phyloP scores from a whole-genome alignment of 2,113 vertebrate species.

The Eolophus roseicapilla region DNA sequence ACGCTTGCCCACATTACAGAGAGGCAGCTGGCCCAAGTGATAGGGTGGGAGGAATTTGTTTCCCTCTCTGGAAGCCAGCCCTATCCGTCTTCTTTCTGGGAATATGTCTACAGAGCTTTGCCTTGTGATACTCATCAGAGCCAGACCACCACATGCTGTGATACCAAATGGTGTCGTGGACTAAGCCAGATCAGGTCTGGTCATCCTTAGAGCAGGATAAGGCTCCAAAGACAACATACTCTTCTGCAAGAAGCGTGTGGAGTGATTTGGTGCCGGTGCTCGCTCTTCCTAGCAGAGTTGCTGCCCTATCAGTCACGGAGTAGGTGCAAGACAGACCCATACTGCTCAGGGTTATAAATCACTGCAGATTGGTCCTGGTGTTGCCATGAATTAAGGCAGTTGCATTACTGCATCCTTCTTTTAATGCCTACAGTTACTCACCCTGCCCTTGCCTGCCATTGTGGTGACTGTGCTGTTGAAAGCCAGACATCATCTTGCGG shows the following conservation, averaged over 20 bases:
- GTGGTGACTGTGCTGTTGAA: neutral
- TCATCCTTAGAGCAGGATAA: neutral
- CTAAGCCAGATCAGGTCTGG: constrained; percentile 11
- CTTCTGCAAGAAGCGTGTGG: neutral
- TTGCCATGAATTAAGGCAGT: neutral
- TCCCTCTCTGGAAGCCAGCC: neutral
- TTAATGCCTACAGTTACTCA: neutral
- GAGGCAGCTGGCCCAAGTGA: neutral
- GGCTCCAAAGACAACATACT: neutral
- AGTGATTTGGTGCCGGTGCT: neutral
- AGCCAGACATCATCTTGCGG: neutral
- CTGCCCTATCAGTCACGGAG: neutral
- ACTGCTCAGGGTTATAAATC: neutral
- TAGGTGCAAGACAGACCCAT: neutral
- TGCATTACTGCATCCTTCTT: neutral
- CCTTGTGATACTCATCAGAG: neutral
- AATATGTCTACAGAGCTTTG: neutral
- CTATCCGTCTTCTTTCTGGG: neutral
- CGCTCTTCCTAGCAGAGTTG: neutral
- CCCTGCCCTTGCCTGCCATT: neutral
- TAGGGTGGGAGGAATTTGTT: neutral
- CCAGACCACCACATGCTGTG: constrained; percentile 30
- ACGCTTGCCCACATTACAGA: neutral
- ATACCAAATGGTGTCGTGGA: constrained; percentile 16
- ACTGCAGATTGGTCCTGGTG: neutral